A percentile compares a stretch with the other conserved stretches of the same genome.
Evolutionary conservation across 2,797 vertebrate species (phyloP).

Genomic region (Cuculus canorus): DNA sequence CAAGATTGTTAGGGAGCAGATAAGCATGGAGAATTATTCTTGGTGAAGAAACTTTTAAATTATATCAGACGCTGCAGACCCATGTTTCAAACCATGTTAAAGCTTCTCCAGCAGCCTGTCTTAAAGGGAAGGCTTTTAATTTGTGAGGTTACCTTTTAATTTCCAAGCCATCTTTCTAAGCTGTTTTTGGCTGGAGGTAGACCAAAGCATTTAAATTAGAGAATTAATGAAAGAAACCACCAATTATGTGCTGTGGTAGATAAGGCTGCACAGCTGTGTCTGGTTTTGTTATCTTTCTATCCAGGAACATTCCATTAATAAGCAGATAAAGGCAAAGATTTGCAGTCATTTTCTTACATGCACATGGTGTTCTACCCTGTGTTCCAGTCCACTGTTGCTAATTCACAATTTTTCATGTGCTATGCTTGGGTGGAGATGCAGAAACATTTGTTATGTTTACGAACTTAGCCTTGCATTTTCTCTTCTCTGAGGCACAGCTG

Average conservation of each 20-base stretch:
- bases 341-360: background rate
- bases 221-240: constrained; percentile 8
- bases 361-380: background rate
- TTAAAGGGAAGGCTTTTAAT: background rate
- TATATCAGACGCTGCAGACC: background rate
- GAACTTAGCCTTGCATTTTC: background rate
- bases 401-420: background rate
- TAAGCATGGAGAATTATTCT: background rate
- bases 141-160: background rate
- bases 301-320: constrained; percentile 23
- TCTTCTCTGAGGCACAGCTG: background rate
- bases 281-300: background rate
- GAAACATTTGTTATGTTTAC: background rate
- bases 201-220: background rate
- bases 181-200: background rate
- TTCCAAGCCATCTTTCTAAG: background rate
- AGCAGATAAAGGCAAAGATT: background rate
- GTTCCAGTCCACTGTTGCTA: background rate
- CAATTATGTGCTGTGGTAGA: background rate
- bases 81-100: background rate
- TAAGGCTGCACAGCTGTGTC: background rate
- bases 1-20: background rate
- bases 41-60: background rate
- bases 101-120: background rate
- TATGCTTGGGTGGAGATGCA: background rate